Evolutionary conservation across 2,888 invertebrate species (phyloP).

Genomic region (Acleris literana): DNA sequence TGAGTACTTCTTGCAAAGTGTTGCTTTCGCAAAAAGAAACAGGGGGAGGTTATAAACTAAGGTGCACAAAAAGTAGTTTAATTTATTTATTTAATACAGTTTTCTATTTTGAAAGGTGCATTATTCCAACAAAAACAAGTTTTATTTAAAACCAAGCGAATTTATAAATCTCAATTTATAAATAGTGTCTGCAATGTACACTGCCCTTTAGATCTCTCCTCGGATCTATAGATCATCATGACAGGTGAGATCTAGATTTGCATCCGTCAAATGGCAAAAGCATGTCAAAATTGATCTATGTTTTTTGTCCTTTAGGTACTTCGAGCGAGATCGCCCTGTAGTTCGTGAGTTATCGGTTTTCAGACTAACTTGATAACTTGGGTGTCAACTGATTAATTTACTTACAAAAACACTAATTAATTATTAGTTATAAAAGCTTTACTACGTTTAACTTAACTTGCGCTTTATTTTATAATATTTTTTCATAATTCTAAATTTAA

Average conservation of each 20-base stretch:
- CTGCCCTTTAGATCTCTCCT: conserved; percentile 42
- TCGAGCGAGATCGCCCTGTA: conserved; percentile 48
- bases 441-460: too few relatives aligned
- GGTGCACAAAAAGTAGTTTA: too few relatives aligned
- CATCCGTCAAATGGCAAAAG: conserved; percentile 44
- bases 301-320: conserved; percentile 64
- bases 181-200: background rate
- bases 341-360: conserved; percentile 63
- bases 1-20: too few relatives aligned
- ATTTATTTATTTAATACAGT: too few relatives aligned
- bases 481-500: too few relatives aligned
- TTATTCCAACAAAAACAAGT: too few relatives aligned
- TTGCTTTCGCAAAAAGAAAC: too few relatives aligned
- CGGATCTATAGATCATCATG: conserved; percentile 53
- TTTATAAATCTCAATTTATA: background rate
- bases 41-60: too few relatives aligned
- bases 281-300: conserved; percentile 36
- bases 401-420: background rate
- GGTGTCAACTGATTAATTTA: conserved; percentile 21
- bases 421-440: too few relatives aligned
- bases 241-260: conserved; percentile 55
- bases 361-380: conserved; percentile 48
- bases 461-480: too few relatives aligned
- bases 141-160: too few relatives aligned
- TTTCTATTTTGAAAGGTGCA: too few relatives aligned